Evolutionary conservation across 2,797 vertebrate species (phyloP).

Genomic region (Lerista edwardsae): DNA sequence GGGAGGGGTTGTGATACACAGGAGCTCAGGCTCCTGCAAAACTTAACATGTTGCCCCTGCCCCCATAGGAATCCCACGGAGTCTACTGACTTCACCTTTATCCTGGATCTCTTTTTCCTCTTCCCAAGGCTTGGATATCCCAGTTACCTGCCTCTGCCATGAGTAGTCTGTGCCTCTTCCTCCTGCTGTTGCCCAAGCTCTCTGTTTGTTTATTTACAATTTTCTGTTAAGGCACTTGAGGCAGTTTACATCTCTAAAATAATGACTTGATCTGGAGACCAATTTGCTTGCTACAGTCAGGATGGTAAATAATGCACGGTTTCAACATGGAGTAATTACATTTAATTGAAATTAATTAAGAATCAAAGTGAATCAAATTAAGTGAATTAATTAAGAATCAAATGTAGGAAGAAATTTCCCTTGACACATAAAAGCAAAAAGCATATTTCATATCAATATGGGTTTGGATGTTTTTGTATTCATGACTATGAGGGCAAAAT

Average conservation of each 20-base stretch:
- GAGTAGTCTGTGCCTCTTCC: not conserved
- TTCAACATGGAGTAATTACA: slow-evolving; percentile 33
- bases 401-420: slow-evolving; percentile 15
- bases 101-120: not conserved
- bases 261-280: too few species aligned
- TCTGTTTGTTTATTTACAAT: too few species aligned
- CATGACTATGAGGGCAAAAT: slow-evolving; percentile 2
- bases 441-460: not conserved
- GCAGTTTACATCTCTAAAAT: too few species aligned
- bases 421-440: not conserved
- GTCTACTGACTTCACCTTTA: not conserved
- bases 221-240: too few species aligned
- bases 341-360: slow-evolving; percentile 35
- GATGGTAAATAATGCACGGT: not conserved
- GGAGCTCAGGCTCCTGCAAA: too few species aligned
- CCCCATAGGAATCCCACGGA: too few species aligned
- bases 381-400: too few species aligned
- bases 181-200: not conserved
- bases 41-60: too few species aligned
- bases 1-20: too few species aligned
- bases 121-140: not conserved
- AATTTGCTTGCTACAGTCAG: too few species aligned
- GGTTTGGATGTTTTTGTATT: not conserved
- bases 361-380: slow-evolving; percentile 39
- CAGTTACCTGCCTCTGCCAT: not conserved